Base-by-base conservation (phyloP, 2,888 invertebrate species). In the Sylvicola fuscatus region DNA sequence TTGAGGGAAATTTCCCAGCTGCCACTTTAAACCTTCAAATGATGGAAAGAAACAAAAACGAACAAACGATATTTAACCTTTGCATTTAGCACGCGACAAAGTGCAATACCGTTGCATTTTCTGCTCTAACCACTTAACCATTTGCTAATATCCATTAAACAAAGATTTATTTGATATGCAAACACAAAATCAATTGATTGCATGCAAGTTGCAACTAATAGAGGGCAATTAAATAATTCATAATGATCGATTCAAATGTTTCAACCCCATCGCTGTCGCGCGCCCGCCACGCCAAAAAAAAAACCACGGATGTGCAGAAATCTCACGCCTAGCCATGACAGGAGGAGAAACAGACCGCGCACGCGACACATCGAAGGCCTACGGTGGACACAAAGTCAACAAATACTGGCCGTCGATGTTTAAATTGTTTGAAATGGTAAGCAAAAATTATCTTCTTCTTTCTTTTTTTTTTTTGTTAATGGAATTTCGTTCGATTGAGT, bases 401-500 rank as follows among this genome's bases (percentile, higher is more conserved):
- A 36, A 33, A 33, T 36, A 38, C 17, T 38, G 35, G 35, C 35
- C 38, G 30, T 15, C 29, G 7, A 14, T 36, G 13, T 26, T 38
- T 12, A 38, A 38, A 30, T 4, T 28, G 2, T 21, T 38, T 27
- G 35, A 38, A 36, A 14, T 33, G 38, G 38, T 38, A 36, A 36
- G 35, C 33, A 6, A 12, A 10, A 7, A n/a, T 4, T n/a, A 29
- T 29, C 5, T 29, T 8, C n/a, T 29, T 3, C 14, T 16, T 16
- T 15, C 14, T 14, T n/a, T 32, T 3, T 15, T 32, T 32, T 5
- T 32, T 14, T 32, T n/a, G 11, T 32, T 32, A 16, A 32, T 16
- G n/a, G n/a, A n/a, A n/a, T n/a, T n/a, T n/a, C n/a, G n/a, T n/a
- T n/a, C n/a, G n/a, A n/a, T n/a, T n/a, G n/a, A n/a, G n/a, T n/a